Base-by-base conservation (phyloP, 2,888 invertebrate species). In the Aporophyla lueneburgensis region DNA sequence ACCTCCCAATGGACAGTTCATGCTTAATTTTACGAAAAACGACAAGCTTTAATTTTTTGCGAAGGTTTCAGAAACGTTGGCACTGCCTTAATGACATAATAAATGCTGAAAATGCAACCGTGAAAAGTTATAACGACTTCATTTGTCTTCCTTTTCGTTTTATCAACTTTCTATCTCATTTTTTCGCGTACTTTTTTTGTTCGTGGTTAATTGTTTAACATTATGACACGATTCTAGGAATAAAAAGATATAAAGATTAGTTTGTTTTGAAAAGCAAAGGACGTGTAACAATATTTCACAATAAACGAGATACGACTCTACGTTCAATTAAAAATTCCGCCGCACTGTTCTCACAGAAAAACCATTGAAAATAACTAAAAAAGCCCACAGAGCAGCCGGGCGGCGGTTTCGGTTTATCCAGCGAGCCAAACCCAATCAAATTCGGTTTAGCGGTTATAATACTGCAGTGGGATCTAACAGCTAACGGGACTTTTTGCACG, bases 361-460 rank as follows among this genome's bases (percentile, higher is more conserved):
- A 80, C 51, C 51, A 53, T 74, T 71, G 43, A 75, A 79, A 79
- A 79, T 66, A 65, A 76, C 56, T 49, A 79, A 82, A 78, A 85
- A 71, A 78, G 53, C 66, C 27, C 65, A 65, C 75, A 71, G 72
- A 65, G 63, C 76, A 63, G 80, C 70, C 67, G 71, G 67, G 16
- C 65, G 33, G 84, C 73, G 84, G 78, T 76, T 69, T 75, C 65
- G 78, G 78, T 81, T 82, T 74, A 83, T 85, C 73, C 74, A 72
- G 76, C 71, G 74, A 71, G 71, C 71, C 82, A 85, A 81, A 84
- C 84, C 83, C 84, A 81, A 88, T 89, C 89, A 87, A 88, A 87
- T 86, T 85, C 81, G 89, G 87, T 88, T 88, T 89, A 87, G 89
- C 77, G 86, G 85, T 83, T 80, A 77, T 89, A 85, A 89, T 86